phyloP scores from a whole-genome alignment of 2,113 vertebrate species.

The Entomyzon cyanotis region DNA sequence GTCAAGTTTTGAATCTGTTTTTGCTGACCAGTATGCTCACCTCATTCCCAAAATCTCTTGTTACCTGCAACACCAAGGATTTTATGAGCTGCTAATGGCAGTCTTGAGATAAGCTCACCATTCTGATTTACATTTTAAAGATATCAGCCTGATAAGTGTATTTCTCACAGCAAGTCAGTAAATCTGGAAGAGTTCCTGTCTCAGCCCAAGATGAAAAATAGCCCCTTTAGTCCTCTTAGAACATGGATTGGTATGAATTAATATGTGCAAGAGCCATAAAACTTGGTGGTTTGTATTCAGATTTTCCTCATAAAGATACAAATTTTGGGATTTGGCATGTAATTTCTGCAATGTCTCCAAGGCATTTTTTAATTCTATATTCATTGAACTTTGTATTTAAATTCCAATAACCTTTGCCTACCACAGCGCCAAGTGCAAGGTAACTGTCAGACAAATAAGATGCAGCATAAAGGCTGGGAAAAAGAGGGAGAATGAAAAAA shows the following conservation, averaged over 20 bases:
- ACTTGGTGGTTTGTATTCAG: conserved; percentile 22
- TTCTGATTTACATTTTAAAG: conserved; percentile 74
- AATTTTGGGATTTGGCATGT: conserved; percentile 30
- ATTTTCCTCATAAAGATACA: conserved; percentile 45
- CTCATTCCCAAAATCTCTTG: not conserved
- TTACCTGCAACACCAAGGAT: not conserved
- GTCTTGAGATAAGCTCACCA: conserved; percentile 28
- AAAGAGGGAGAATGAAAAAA: not conserved
- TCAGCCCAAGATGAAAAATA: conserved; percentile 53
- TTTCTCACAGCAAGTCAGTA: conserved; percentile 51
- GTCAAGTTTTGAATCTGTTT: not conserved
- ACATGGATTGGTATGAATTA: conserved; percentile 54
- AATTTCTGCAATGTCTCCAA: not conserved
- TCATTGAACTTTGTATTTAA: conserved; percentile 41
- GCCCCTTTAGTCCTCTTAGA: conserved; percentile 51
- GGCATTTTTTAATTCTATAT: conserved; percentile 37
- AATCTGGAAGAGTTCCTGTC: conserved; percentile 61
- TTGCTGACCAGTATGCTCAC: not conserved
- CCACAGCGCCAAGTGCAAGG: not conserved
- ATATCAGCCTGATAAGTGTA: conserved; percentile 51
- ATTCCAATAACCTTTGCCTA: conserved; percentile 35
- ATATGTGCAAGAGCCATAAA: conserved; percentile 50
- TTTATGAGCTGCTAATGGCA: conserved; percentile 40
- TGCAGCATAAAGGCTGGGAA: not conserved
- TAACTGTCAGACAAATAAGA: conserved; percentile 21